Conservation (phyloP, 1,140 invertebrate species). For the Triops cancriformis region DNA sequence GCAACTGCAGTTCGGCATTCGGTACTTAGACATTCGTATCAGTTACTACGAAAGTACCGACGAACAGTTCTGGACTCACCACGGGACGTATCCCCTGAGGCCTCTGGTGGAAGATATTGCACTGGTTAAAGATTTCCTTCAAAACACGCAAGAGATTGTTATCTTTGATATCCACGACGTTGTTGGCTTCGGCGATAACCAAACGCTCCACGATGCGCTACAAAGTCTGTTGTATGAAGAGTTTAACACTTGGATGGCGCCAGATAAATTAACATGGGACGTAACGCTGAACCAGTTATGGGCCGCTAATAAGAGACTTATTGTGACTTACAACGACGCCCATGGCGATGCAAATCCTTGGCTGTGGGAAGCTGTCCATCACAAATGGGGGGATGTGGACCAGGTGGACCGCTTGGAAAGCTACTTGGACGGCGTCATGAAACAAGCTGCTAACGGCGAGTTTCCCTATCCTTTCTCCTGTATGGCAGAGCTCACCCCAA, state of each 20-base stretch:
- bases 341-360: conserved; percentile 34
- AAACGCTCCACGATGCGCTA: conserved; percentile 44
- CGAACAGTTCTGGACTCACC: conserved; percentile 48
- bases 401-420: conserved; percentile 42
- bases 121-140: conserved; percentile 39
- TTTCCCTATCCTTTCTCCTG: conserved; percentile 42
- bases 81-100: conserved; percentile 43
- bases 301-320: conserved; percentile 43
- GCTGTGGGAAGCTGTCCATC: conserved; percentile 44
- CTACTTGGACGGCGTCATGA: conserved; percentile 40
- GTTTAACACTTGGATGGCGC: conserved; percentile 43
- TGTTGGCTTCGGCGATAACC: conserved; percentile 28
- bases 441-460: conserved; percentile 20
- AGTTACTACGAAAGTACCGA: conserved; percentile 31
- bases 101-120: conserved; percentile 28
- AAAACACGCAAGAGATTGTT: conserved; percentile 30
- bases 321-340: conserved; percentile 49
- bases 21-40: conserved; percentile 52
- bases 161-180: conserved; percentile 34
- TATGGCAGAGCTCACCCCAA: conserved; percentile 56
- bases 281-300: conserved; percentile 45
- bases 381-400: conserved; percentile 53
- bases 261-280: conserved; percentile 42
- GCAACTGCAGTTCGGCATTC: conserved; percentile 49
- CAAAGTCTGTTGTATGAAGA: conserved; percentile 43